Evolutionary conservation across 2,888 invertebrate species (phyloP), one percentile per base, ranked within the genome.

Genomic region (Caradrina clavipalpis): DNA sequence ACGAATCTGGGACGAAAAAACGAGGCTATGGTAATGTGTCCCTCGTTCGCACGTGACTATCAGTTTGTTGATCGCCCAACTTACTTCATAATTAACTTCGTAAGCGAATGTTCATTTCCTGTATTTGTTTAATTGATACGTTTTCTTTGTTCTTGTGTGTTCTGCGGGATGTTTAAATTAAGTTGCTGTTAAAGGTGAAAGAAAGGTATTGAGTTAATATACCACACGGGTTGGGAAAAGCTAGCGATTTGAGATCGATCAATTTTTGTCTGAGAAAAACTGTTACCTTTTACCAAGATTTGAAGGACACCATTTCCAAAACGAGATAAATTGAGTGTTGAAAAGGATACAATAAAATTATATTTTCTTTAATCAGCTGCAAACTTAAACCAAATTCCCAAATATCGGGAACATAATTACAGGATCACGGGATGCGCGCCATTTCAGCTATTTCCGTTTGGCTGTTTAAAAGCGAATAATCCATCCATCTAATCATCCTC

Each of bases 1-100:
- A 95, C 96, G 95, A 95, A 94, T 92, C 88, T 92, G 92, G 91
- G 87, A 92, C 86, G 87, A 86, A 94, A 93, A 94, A 95, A 94
- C 90, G 83, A 88, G 93, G 91, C 90, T 94, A 95, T 95, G 95
- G 90, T 95, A 95, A 95, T 95, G 93, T 89, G 88, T 86, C 87
- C 87, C 86, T 86, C 80, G 85, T 87, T 90, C 88, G 92, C 95
- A 94, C 94, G 95, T 95, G 92, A 94, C 92, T 87, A 89, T 88
- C 87, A 86, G 84, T 89, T 89, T 91, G 90, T 90, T 88, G 87
- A 91, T 92, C 90, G 80, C 73, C 80, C 84, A 86, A 87, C 84
- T 87, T 86, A 86, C 85, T 82, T 84, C 84, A 81, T 82, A 85
- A 86, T 88, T 88, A 86, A 84, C 84, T 59, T 83, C 84, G 83